phyloP scores from a whole-genome alignment of 1,140 invertebrate genomes.

The Zaprionus vittiger region DNA sequence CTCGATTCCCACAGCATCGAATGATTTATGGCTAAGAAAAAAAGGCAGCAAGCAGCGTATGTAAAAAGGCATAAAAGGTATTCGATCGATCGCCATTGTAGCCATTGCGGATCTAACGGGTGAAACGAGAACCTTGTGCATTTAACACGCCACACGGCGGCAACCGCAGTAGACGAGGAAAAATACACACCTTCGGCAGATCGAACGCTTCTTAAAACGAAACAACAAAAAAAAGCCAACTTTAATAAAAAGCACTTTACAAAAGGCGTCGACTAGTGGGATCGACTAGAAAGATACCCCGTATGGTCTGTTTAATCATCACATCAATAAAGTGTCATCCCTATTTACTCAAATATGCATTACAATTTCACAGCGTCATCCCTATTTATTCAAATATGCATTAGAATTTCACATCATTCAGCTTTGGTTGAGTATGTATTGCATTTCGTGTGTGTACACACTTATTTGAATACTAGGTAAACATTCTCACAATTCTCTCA shows the following conservation, averaged over 20 bases:
- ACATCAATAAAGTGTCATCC: background rate
- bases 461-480: background rate
- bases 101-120: slow-evolving; percentile 79
- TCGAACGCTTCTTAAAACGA: slow-evolving; percentile 11
- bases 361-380: background rate
- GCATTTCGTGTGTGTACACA: background rate
- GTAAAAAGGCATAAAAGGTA: slow-evolving; percentile 64
- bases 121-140: slow-evolving; percentile 81
- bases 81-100: slow-evolving; percentile 50
- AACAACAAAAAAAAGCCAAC: background rate
- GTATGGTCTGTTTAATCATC: background rate
- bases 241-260: slow-evolving; percentile 1
- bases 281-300: background rate
- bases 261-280: background rate
- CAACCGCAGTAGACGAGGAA: slow-evolving; percentile 4
- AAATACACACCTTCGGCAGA: slow-evolving; percentile 52
- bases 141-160: slow-evolving; percentile 67
- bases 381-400: background rate
- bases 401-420: background rate
- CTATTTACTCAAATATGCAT: background rate
- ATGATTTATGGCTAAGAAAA: slow-evolving; percentile 73
- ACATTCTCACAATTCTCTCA: background rate
- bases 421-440: background rate
- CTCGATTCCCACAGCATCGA: slow-evolving; percentile 76
- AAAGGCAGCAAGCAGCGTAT: slow-evolving; percentile 40